Percentiles rank a stretch among this genome's conserved stretches.
Conservation (phyloP, 2,797 vertebrate genomes). For the Sebastes oblongus region DNA sequence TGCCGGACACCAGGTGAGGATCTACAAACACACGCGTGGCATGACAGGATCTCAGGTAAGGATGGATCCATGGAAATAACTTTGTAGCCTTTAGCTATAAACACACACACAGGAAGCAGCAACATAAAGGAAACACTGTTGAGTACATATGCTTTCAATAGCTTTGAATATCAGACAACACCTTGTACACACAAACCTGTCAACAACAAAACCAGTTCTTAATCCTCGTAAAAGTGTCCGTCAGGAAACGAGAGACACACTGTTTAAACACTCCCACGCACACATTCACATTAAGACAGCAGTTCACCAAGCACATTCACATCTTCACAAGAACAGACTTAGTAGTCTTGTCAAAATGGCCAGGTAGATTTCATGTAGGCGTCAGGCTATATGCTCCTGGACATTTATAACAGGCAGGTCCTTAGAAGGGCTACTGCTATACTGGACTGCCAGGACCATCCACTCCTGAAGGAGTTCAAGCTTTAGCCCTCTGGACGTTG, state of each 20-base stretch:
- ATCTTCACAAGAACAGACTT: too few relatives aligned
- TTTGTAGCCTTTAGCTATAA: background rate
- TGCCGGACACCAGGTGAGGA: slow-evolving; percentile 23
- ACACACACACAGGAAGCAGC: background rate
- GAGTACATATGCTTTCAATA: slow-evolving; percentile 26
- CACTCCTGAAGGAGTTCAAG: too few relatives aligned
- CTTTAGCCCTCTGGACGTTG: fast-evolving
- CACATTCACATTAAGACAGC: background rate
- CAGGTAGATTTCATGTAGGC: too few relatives aligned
- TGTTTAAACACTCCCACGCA: background rate
- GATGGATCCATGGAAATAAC: slow-evolving; percentile 16
- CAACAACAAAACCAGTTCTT: background rate
- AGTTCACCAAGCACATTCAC: background rate
- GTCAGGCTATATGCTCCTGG: too few relatives aligned
- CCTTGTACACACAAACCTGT: background rate
- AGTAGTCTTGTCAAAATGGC: too few relatives aligned
- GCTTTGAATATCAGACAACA: slow-evolving; percentile 18
- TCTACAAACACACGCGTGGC: background rate
- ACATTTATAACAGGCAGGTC: too few relatives aligned
- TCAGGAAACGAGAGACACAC: too few relatives aligned
- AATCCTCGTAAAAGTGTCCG: background rate
- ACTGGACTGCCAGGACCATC: too few relatives aligned
- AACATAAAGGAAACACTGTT: slow-evolving; percentile 12
- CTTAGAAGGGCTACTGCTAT: too few relatives aligned
- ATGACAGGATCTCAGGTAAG: slow-evolving; percentile 20